A percentile compares a stretch with the other conserved stretches of the same genome.
These are phyloP conservation scores for Epistrophe eligans DNA, from an alignment of 2,888 invertebrate genomes.

Conservation along the genomic window DNA sequence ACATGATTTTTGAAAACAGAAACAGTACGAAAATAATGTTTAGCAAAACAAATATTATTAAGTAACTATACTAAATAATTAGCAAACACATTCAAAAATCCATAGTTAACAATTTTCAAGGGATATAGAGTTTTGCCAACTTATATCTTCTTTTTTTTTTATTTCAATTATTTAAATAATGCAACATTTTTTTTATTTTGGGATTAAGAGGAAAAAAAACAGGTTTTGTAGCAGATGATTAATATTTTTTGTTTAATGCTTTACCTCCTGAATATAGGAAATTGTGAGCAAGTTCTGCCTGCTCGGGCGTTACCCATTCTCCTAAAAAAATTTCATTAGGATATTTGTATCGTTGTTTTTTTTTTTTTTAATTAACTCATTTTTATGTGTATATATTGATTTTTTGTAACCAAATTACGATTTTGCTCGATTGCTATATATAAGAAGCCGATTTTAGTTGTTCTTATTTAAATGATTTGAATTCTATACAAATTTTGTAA, in stretches of 20 bases:
- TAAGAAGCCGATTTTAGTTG: neutral
- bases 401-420: neutral
- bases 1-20: neutral
- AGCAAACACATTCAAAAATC: constrained; percentile 31
- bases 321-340: constrained; percentile 84
- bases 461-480: neutral
- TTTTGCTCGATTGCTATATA: constrained; percentile 28
- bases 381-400: neutral
- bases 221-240: constrained; percentile 55
- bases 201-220: constrained; percentile 53
- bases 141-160: neutral
- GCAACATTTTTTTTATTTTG: constrained; percentile 26
- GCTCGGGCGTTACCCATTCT: constrained; percentile 91
- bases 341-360: constrained; percentile 27
- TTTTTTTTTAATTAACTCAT: neutral
- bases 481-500: neutral
- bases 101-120: constrained; percentile 1
- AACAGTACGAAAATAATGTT: constrained; percentile 1
- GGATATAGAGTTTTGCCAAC: neutral
- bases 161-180: neutral
- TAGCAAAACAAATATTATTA: constrained; percentile 1
- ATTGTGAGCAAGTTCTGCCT: constrained; percentile 93
- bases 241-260: constrained; percentile 54
- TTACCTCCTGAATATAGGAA: constrained; percentile 93
- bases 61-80: constrained; percentile 6